These are phyloP conservation scores for Eulithis testata DNA, from an alignment of 2,888 invertebrate species.

Conservation along the genomic window DNA sequence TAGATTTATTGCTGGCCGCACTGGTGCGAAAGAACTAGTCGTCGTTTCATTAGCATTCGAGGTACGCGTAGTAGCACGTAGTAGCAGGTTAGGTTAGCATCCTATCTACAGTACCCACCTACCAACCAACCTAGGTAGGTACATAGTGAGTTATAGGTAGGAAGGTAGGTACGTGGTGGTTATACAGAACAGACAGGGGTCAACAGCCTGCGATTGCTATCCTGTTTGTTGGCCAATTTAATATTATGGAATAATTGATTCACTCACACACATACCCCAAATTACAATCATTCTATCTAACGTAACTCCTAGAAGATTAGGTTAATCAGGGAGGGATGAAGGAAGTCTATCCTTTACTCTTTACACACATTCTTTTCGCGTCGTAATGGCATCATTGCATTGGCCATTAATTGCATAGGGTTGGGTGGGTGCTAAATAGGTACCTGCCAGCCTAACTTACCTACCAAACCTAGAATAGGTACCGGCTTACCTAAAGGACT, in stretches of 20 bases:
- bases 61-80: slow-evolving; percentile 40
- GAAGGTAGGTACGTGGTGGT: too few relatives aligned
- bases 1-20: slow-evolving; percentile 15
- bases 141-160: slow-evolving; percentile 36
- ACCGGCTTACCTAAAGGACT: too few relatives aligned
- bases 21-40: slow-evolving; percentile 50
- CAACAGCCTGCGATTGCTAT: slow-evolving; percentile 78
- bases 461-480: too few relatives aligned
- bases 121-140: neutral
- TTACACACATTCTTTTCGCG: too few relatives aligned
- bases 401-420: too few relatives aligned
- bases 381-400: too few relatives aligned
- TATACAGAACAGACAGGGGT: slow-evolving; percentile 51
- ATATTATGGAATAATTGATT: slow-evolving; percentile 47
- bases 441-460: too few relatives aligned
- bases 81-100: too few relatives aligned
- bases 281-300: too few relatives aligned
- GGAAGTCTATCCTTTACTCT: neutral
- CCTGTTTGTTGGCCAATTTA: slow-evolving; percentile 67
- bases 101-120: neutral
- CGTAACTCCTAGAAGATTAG: too few relatives aligned
- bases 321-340: neutral
- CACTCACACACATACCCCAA: slow-evolving; percentile 31
- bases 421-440: too few relatives aligned
- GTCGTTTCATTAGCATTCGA: slow-evolving; percentile 59